phyloP scores from a whole-genome alignment of 2,113 vertebrate genomes.

The Chaetops frenatus region DNA sequence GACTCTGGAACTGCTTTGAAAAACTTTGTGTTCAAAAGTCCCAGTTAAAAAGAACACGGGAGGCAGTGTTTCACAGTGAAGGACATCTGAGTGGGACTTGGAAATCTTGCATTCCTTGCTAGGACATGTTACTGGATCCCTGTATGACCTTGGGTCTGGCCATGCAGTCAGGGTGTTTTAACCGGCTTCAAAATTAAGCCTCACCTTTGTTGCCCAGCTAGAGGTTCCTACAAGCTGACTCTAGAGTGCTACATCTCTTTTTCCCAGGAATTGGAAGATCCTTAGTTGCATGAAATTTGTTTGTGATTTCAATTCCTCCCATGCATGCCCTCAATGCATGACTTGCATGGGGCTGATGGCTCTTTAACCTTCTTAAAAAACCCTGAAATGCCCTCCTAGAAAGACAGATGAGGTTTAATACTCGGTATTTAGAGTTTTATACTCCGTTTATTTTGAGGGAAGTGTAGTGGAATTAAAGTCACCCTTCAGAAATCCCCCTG shows the following conservation, averaged over 20 bases:
- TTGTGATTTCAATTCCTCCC: not conserved
- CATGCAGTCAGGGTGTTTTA: not conserved
- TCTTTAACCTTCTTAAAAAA: not conserved
- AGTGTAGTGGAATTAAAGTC: not conserved
- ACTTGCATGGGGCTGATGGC: not conserved
- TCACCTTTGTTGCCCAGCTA: not conserved
- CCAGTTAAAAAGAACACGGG: not conserved
- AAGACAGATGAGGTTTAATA: not conserved
- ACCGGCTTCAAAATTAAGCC: not conserved
- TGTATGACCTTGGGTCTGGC: not conserved
- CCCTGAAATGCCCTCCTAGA: not conserved
- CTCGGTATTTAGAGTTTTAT: not conserved
- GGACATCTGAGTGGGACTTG: not conserved
- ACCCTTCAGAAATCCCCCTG: not conserved
- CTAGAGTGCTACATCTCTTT: not conserved
- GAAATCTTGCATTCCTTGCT: not conserved
- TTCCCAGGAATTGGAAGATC: not conserved
- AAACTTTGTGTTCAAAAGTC: not conserved
- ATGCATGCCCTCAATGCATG: not conserved
- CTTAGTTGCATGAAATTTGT: not conserved
- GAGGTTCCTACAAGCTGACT: not conserved
- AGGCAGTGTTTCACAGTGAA: not conserved
- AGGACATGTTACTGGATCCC: accelerated
- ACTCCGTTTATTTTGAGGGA: not conserved
- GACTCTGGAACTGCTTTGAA: not conserved